Conservation (phyloP, 2,797 vertebrate species). For the Cottoperca gobio region DNA sequence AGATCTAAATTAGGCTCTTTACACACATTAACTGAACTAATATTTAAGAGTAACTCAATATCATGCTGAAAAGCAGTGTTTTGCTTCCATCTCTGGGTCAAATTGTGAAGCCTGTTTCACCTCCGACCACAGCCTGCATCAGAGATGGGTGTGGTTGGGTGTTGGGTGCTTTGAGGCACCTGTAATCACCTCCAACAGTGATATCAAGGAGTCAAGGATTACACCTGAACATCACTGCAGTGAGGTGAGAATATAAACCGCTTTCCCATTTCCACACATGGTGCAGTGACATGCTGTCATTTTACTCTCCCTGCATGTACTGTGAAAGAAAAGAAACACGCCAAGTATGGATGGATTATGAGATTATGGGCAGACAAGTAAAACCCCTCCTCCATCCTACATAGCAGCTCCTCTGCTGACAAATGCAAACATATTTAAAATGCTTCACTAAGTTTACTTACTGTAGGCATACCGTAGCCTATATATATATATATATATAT, state of each 20-base stretch:
- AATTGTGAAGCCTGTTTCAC: neutral
- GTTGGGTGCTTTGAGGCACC: neutral
- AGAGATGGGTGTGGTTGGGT: no score
- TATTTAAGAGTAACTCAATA: neutral
- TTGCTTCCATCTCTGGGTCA: neutral
- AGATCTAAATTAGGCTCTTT: no score
- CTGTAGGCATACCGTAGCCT: neutral
- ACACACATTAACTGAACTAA: neutral
- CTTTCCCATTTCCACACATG: slow-evolving; percentile 12
- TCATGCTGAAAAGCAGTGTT: neutral
- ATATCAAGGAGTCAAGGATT: neutral
- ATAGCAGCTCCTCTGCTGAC: neutral
- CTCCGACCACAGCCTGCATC: neutral
- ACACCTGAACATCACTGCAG: neutral
- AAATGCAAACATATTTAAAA: neutral
- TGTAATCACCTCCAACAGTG: neutral
- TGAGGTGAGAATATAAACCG: neutral
- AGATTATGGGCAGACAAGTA: neutral
- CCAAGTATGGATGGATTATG: slow-evolving; percentile 18
- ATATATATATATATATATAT: no score
- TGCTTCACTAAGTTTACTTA: slow-evolving; percentile 1
- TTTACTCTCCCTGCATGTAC: slow-evolving; percentile 3
- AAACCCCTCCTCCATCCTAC: neutral
- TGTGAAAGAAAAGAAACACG: slow-evolving; percentile 10
- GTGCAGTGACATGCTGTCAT: slow-evolving; percentile 6